A percentile compares a stretch with the other conserved stretches of the same genome.
phyloP scores from a whole-genome alignment of 2,797 vertebrate species.

The Girardinus metallicus region DNA sequence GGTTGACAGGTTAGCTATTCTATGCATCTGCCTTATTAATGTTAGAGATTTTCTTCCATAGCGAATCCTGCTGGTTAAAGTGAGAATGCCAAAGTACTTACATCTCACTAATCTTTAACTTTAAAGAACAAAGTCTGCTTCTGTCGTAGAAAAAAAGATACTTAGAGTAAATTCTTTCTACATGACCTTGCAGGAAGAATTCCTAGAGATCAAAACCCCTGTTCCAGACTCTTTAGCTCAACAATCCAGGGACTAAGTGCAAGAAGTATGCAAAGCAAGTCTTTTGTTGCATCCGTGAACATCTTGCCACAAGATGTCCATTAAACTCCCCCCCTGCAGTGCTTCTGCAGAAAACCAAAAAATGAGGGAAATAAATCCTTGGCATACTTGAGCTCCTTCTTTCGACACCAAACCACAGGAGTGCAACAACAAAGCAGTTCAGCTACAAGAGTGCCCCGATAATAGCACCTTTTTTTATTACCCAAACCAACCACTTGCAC shows the following conservation, averaged over 20 bases:
- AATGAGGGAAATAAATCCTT: not conserved
- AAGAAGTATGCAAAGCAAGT: not conserved
- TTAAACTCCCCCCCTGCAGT: conserved; percentile 5
- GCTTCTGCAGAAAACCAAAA: conserved; percentile 22
- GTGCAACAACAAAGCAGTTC: conserved; percentile 39
- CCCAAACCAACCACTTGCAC: conserved; percentile 58
- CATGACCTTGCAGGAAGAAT: conserved; percentile 38
- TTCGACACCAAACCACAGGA: conserved; percentile 40
- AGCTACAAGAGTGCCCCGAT: conserved; percentile 44
- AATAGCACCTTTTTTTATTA: conserved; percentile 55
- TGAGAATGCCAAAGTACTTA: conserved; percentile 62
- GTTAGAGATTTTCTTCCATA: conserved; percentile 18
- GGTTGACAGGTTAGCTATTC: conserved; percentile 47
- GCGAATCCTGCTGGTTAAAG: conserved; percentile 38
- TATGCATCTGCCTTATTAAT: conserved; percentile 53
- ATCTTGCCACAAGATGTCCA: conserved; percentile 42
- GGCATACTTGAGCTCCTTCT: conserved; percentile 18
- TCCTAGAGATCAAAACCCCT: conserved; percentile 1
- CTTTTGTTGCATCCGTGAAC: conserved; percentile 1
- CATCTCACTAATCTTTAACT: conserved; percentile 76
- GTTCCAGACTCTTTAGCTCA: not conserved
- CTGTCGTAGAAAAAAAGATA: conserved; percentile 32
- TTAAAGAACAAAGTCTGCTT: conserved; percentile 70
- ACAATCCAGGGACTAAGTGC: not conserved
- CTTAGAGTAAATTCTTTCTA: conserved; percentile 53